Conservation (phyloP, 2,888 invertebrate genomes). For the Drosophila mimetica region DNA sequence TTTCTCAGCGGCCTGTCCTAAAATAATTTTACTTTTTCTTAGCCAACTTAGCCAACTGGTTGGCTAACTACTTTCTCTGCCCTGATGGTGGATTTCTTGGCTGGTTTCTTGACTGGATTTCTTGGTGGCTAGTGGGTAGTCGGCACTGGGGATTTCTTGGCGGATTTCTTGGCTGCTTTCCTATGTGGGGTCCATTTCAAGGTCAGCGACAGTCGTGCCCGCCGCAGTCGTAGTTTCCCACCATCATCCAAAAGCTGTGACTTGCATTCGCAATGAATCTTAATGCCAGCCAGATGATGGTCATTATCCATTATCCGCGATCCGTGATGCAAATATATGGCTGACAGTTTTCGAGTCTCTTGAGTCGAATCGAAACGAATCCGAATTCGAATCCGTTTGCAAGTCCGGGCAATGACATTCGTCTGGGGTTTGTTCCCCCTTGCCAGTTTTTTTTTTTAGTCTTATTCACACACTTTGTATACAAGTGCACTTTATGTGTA, state of each 20-base stretch:
- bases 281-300: constrained; percentile 20
- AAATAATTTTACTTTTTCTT: constrained; percentile 75
- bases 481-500: background rate
- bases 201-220: constrained; percentile 50
- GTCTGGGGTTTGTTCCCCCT: constrained; percentile 30
- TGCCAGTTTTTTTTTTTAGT: constrained; percentile 1
- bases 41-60: constrained; percentile 56
- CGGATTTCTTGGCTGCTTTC: constrained; percentile 36
- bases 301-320: constrained; percentile 2
- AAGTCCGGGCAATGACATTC: constrained; percentile 53
- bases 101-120: constrained; percentile 17
- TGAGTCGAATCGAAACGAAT: background rate
- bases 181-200: constrained; percentile 56
- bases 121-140: constrained; percentile 3
- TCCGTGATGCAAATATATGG: constrained; percentile 17
- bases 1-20: constrained; percentile 67
- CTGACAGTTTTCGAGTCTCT: constrained; percentile 14
- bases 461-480: background rate
- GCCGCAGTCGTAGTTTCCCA: constrained; percentile 27
- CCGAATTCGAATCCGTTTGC: constrained; percentile 21
- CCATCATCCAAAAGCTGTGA: constrained; percentile 27
- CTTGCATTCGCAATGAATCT: constrained; percentile 48
- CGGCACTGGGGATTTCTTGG: constrained; percentile 13
- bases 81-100: constrained; percentile 42
- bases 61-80: constrained; percentile 68